phyloP scores from a whole-genome alignment of 1,140 invertebrate genomes.

The Antheraea pernyi region DNA sequence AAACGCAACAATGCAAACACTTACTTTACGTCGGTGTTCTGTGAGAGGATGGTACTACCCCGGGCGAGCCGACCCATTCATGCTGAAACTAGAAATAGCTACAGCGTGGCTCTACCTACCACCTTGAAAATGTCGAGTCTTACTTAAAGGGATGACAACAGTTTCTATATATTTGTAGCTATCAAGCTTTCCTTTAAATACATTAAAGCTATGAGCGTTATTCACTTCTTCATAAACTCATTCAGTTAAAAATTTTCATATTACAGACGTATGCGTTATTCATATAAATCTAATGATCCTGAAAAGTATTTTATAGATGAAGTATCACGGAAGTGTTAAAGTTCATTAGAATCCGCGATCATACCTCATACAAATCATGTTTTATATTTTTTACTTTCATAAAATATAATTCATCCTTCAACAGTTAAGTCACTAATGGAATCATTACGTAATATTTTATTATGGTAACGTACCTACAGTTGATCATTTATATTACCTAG shows the following conservation, averaged over 20 bases:
- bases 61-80: no score
- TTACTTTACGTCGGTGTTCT: no score
- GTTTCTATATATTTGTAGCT: no score
- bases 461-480: neutral
- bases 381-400: slow-evolving; percentile 13
- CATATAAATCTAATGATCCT: neutral
- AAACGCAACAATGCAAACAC: no score
- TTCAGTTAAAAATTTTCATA: neutral
- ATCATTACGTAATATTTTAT: slow-evolving; percentile 6
- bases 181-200: no score
- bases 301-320: neutral
- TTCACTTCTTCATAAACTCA: no score
- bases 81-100: no score
- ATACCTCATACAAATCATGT: neutral
- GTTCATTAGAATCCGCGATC: neutral
- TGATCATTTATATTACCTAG: slow-evolving; percentile 3
- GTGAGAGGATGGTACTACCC: no score
- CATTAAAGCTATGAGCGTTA: no score
- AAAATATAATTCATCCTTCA: slow-evolving; percentile 9
- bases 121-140: no score
- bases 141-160: no score
- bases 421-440: slow-evolving; percentile 10
- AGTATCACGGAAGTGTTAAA: neutral
- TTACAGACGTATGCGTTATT: neutral
- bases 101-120: no score